Percentiles rank a stretch among this genome's conserved stretches.
These are phyloP conservation scores for Drosophila rufa DNA, from an alignment of 1,140 invertebrate genomes.

Conservation along the genomic window DNA sequence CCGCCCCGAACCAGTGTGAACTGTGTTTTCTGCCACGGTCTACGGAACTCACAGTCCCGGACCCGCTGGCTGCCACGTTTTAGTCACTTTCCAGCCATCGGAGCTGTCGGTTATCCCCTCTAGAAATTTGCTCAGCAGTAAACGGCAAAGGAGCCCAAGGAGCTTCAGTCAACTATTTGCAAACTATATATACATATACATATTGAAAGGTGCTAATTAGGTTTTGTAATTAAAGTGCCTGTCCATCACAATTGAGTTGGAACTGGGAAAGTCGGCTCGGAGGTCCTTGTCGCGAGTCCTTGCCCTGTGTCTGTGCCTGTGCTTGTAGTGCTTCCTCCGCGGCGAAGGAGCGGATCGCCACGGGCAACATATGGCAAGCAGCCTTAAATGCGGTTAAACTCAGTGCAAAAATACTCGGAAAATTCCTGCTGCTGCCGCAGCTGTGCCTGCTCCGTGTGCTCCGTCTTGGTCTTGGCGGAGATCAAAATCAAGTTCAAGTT, in stretches of 20 bases:
- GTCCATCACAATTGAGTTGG: constrained; percentile 20
- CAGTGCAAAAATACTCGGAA: constrained; percentile 26
- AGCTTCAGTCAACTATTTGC: constrained; percentile 1
- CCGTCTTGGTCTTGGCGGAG: constrained; percentile 42
- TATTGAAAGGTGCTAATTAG: constrained; percentile 59
- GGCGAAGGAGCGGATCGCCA: constrained; percentile 34
- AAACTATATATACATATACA: neutral
- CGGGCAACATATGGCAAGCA: constrained; percentile 54
- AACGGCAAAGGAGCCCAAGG: constrained; percentile 12
- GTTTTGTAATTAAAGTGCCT: constrained; percentile 64
- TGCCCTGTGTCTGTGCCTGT: constrained; percentile 4
- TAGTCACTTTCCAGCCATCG: constrained; percentile 69
- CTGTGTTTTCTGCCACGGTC: constrained; percentile 22
- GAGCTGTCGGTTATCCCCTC: constrained; percentile 60
- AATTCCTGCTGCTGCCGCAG: constrained; percentile 54
- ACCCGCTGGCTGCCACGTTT: constrained; percentile 42
- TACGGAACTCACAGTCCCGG: constrained; percentile 23
- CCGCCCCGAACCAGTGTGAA: constrained; percentile 35
- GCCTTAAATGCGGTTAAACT: constrained; percentile 60
- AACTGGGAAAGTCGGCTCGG: neutral
- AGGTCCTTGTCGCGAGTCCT: constrained; percentile 20
- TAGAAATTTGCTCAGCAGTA: constrained; percentile 23
- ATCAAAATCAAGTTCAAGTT: constrained; percentile 58
- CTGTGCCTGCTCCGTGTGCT: constrained; percentile 46
- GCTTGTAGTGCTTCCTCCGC: constrained; percentile 49